Evolutionary conservation across 2,797 vertebrate genomes (phyloP), one percentile per base, ranked within the genome.

Genomic region (Crocidura indochinensis): DNA sequence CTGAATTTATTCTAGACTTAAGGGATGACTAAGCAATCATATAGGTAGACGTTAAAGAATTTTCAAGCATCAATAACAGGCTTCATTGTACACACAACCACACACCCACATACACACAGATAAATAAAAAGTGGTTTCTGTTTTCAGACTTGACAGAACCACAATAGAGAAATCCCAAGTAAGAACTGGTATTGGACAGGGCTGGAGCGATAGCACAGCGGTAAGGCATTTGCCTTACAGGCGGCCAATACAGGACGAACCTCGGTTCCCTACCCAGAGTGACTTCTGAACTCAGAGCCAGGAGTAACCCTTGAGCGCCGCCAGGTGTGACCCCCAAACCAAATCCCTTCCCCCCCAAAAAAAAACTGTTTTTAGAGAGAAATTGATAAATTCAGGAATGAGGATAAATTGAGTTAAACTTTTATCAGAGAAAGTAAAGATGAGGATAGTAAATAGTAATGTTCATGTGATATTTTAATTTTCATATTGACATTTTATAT

Each of bases 21-120:
- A 86, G 38, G 60, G 84, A 78, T 87, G 68, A 62, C 15, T 86
- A 29, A 93, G 15, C 64, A 93, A 44, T 76, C n/a, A n/a, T 71
- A 75, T 56, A 67, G 69, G 27, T 22, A 80, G 51, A 90, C 60
- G 94, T 95, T 78, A 80, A 87, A 46, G 69, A 83, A 78, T 87
- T 94, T 93, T 86, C 31, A 51, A 89, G 38, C 38, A 84, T 62
- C 29, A 77, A 1, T 73, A 72, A 60, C 17, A 83, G 26, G 22
- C 73, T 86, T 92, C 15, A 77, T 38, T 31, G 19, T 31, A 69
- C 8, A 68, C 56, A 60, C 56, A 60, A 17, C 19, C 56, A 60
- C 56, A 60, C 56, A 60, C 56, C 20, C 56, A 60, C 56, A 56
- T 14, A 56, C 53, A 60, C 56, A 60, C 56, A 79, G 29, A 84